Base-by-base conservation (phyloP, 2,888 invertebrate genomes). In the Melieria crassipennis region DNA sequence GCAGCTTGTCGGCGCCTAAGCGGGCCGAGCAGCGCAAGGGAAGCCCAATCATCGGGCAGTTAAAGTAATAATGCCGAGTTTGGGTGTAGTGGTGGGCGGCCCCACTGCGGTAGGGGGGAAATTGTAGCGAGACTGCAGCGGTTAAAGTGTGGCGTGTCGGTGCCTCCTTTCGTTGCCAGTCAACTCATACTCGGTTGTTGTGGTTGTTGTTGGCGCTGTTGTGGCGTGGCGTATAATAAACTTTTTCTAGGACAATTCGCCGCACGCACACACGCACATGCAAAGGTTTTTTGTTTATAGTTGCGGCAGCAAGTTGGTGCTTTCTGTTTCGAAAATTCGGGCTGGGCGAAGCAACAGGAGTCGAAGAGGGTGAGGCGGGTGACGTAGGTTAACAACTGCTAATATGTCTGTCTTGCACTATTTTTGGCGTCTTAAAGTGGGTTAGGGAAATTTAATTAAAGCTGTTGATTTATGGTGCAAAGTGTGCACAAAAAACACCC, bases 371-470 rank as follows among this genome's bases (percentile, higher is more conserved):
- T 30, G 30, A 30, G 30, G 30, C 30, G 30, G 30, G 30, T 30
- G 30, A 30, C 30, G 30, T 30, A 30, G 30, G 30, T 30, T 3
- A 30, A 30, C 30, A 30, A 30, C 30, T 30, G 30, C 30, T 30
- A 30, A 30, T 50, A 10, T 50, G 9, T 50, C 11, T 50, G 9
- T 3, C 11, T 50, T 3, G 50, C 3, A n/a, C 13, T 52, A 13
- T 52, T 52, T 52, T 52, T 60, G 50, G 4, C 45, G 50, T 45
- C 67, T 62, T 62, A 61, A 69, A 62, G 16, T 69, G 69, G 69
- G 69, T 69, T 69, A 69, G 56, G 62, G 62, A 47, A 69, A 69
- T 69, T 69, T 69, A 69, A 69, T 69, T 69, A 69, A 69, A 69
- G 62, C 55, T 55, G 48, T 60, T 67, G 60, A 61, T 68, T 61